Percentiles rank a stretch among this genome's conserved stretches.
phyloP scores from a whole-genome alignment of 1,140 invertebrate species.

The Goniozus legneri region DNA sequence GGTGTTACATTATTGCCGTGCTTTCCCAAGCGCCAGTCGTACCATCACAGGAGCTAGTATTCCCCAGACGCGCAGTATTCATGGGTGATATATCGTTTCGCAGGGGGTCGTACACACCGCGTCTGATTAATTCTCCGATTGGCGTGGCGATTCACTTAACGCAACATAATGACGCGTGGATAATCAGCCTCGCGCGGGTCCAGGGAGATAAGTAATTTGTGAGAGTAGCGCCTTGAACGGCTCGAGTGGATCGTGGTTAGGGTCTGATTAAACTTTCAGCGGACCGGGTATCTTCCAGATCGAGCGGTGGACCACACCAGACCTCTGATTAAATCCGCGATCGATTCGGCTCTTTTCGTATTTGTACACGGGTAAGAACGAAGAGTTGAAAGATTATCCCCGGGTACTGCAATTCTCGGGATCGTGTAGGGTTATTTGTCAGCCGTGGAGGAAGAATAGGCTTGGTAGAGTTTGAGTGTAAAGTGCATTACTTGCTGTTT shows the following conservation, averaged over 20 bases:
- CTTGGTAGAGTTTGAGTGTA: no score
- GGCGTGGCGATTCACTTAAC: slow-evolving; percentile 23
- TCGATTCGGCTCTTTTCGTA: no score
- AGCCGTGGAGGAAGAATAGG: no score
- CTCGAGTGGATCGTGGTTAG: neutral
- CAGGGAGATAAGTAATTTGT: slow-evolving; percentile 7
- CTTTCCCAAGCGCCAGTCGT: slow-evolving; percentile 25
- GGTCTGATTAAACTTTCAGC: slow-evolving; percentile 23
- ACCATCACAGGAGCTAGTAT: slow-evolving; percentile 22
- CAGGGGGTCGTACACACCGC: slow-evolving; percentile 23
- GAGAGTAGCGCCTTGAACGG: slow-evolving; percentile 9
- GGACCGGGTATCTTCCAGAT: no score
- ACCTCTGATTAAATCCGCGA: neutral
- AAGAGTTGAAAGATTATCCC: neutral
- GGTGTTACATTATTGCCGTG: slow-evolving; percentile 22
- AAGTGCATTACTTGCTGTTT: no score
- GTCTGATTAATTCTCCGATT: slow-evolving; percentile 39
- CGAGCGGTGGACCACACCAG: no score
- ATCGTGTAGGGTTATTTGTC: no score
- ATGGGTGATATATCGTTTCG: slow-evolving; percentile 33
- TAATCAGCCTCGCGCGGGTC: slow-evolving; percentile 12
- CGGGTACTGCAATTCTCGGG: no score
- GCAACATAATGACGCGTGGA: slow-evolving; percentile 15
- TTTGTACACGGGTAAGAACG: no score
- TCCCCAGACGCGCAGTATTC: slow-evolving; percentile 21